Evolutionary conservation across 2,888 invertebrate genomes (phyloP), one percentile per base, ranked within the genome.

Genomic region (Rhorus exstirpatorius): DNA sequence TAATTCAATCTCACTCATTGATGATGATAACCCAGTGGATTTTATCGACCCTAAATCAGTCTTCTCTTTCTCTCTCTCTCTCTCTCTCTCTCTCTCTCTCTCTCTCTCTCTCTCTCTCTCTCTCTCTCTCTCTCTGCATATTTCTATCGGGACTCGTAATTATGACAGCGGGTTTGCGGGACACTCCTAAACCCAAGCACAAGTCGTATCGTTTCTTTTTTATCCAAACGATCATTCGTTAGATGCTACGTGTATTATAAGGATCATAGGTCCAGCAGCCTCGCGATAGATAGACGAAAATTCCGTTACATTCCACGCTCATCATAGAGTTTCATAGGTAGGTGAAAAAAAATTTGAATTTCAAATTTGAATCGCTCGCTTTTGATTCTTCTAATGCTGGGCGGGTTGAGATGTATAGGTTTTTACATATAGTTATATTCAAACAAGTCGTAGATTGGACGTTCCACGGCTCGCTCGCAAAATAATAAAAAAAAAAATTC

Each of bases 291-390:
- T 41, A 76, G 63, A 65, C 31, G 60, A 78, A 61, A 79, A 74
- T 70, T 72, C 91, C 92, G 92, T 92, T 92, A 92, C 90, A 91
- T 92, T 91, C 90, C 90, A 87, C 83, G 77, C 86, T 88, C 85
- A 88, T 89, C 87, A 87, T 86, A 83, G 24, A 41, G 58, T 86
- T 88, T 85, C 81, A 83, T 79, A 84, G 85, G 86, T 85, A 87
- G 55, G 75, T 26, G 61, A 19, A 51, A 87, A 90, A 90, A 87
- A 89, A 90, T 91, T 91, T 89, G 86, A 89, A 92, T 88, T 90
- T 89, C 84, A 90, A 91, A 90, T 90, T 71, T 53, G 58, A 67
- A 70, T 61, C 53, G 70, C 77, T 77, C 74, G 61, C 60, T 72
- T 71, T 82, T 83, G 83, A 87, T 84, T 84, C 85, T 86, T 86